phyloP scores from a whole-genome alignment of 2,888 invertebrate genomes.

The Mactromeris polynyma region DNA sequence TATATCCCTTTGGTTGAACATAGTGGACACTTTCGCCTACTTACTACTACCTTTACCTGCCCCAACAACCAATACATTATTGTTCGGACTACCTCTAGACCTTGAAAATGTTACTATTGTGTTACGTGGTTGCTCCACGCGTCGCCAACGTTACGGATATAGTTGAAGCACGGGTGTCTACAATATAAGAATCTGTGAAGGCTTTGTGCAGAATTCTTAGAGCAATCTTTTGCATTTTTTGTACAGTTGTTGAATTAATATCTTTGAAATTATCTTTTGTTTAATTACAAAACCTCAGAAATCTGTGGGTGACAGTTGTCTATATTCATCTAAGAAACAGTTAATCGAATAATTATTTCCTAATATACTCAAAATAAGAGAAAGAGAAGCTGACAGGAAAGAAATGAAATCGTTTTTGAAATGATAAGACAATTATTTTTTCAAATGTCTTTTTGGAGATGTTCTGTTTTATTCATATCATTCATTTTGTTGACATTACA shows the following conservation, averaged over 20 bases:
- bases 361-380: not conserved
- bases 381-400: not conserved
- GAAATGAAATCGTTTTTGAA: not conserved
- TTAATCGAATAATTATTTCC: conserved; percentile 21
- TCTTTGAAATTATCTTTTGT: conserved; percentile 28
- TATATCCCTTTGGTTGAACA: conserved; percentile 39
- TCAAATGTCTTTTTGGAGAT: no score
- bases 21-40: conserved; percentile 34
- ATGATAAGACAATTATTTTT: no score
- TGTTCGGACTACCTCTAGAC: conserved; percentile 20
- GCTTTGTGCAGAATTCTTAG: conserved; percentile 12
- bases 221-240: conserved; percentile 33
- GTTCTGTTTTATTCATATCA: no score
- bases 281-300: conserved; percentile 27
- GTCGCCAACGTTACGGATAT: not conserved
- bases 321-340: conserved; percentile 40
- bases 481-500: no score
- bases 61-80: conserved; percentile 34
- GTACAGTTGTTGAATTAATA: conserved; percentile 28
- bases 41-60: conserved; percentile 37
- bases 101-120: not conserved
- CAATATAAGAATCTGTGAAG: not conserved
- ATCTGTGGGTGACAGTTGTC: conserved; percentile 27
- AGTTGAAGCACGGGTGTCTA: not conserved
- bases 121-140: not conserved